Percentiles rank a stretch among this genome's conserved stretches.
Evolutionary conservation across 2,113 vertebrate genomes (phyloP).

Genomic region (Chrysemys picta): DNA sequence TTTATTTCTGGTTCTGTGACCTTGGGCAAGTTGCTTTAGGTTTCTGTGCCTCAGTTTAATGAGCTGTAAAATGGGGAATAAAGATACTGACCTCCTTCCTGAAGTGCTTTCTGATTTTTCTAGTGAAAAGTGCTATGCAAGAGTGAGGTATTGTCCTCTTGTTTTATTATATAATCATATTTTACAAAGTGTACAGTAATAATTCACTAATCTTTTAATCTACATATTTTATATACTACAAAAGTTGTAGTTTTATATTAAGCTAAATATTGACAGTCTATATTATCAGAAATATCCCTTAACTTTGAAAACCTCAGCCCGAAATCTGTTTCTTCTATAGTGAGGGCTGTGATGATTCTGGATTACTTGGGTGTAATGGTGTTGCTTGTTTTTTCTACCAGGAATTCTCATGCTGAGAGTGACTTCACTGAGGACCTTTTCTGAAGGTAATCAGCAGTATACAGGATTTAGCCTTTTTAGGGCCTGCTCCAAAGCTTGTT

Average conservation of each 20-base stretch:
- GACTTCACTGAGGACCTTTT: not conserved
- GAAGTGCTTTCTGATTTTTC: not conserved
- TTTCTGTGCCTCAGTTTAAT: too few relatives aligned
- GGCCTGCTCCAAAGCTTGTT: not conserved
- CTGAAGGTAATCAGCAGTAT: not conserved
- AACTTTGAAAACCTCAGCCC: not conserved
- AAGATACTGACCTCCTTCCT: not conserved
- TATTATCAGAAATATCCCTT: not conserved
- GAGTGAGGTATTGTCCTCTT: not conserved
- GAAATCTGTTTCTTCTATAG: not conserved
- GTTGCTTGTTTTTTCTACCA: not conserved
- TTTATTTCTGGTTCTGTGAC: not conserved
- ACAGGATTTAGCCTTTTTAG: not conserved
- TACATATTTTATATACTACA: not conserved
- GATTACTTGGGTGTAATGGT: not conserved
- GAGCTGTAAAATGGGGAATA: too few relatives aligned
- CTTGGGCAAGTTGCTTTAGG: too few relatives aligned
- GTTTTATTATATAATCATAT: not conserved
- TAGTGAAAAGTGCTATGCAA: not conserved
- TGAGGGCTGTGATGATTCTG: not conserved
- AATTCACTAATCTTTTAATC: conserved; percentile 19
- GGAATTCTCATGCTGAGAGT: not conserved
- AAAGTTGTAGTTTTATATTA: not conserved
- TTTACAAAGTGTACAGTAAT: conserved; percentile 24
- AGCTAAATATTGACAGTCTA: too few relatives aligned